Evolutionary conservation across 2,797 vertebrate genomes (phyloP).

Genomic region (Thamnophis elegans): DNA sequence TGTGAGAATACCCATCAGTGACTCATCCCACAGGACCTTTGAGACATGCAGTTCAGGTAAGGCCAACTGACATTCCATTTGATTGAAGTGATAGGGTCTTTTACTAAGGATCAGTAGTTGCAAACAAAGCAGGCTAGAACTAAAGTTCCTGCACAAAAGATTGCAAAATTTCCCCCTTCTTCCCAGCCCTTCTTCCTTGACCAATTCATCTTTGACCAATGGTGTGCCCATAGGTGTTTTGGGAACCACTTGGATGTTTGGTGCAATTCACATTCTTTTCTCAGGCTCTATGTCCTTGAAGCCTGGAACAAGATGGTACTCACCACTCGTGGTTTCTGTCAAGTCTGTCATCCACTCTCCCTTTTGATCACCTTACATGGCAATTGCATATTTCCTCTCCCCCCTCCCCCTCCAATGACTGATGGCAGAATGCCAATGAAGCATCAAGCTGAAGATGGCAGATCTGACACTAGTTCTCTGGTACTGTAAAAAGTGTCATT

Average conservation of each 20-base stretch:
- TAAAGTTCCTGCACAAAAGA: background rate
- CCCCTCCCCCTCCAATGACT: background rate
- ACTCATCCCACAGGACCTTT: no score
- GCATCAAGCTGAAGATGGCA: background rate
- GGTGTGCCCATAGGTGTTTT: background rate
- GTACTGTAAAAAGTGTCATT: background rate
- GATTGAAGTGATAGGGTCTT: background rate
- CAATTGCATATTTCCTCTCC: background rate
- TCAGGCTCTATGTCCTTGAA: background rate
- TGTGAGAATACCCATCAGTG: no score
- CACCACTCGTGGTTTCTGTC: background rate
- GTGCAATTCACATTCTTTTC: background rate
- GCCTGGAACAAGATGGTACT: background rate
- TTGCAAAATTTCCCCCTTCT: background rate
- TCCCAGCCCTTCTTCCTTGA: background rate
- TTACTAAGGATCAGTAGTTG: background rate
- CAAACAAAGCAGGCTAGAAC: background rate
- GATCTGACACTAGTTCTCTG: background rate
- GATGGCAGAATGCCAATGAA: background rate
- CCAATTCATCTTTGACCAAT: background rate
- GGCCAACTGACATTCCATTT: background rate
- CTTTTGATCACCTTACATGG: background rate
- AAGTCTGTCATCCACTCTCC: background rate
- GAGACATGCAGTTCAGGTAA: no score
- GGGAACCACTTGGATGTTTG: background rate